These are phyloP conservation scores for Branchipolynoe longqiensis DNA, from an alignment of 2,888 invertebrate species.

Conservation along the genomic window DNA sequence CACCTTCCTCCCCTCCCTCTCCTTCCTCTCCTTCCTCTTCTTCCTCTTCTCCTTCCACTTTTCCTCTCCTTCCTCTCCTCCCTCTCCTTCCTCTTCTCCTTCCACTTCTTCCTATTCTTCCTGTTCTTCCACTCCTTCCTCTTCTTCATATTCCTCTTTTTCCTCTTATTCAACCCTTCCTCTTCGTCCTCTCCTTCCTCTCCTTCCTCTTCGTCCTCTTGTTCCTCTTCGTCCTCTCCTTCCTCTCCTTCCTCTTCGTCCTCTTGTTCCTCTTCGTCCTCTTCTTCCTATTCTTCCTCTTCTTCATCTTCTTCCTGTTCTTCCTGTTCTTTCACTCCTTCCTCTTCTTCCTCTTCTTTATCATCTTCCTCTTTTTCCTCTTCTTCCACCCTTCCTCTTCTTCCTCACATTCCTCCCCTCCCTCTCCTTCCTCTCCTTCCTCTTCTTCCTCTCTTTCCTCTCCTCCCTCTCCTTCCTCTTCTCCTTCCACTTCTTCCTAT, in stretches of 20 bases:
- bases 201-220: too few species aligned
- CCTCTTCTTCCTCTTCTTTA: too few species aligned
- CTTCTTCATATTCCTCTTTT: not conserved
- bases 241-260: too few species aligned
- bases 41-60: conserved; percentile 10
- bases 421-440: not conserved
- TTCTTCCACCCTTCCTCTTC: not conserved
- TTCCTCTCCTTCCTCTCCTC: not conserved
- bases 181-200: too few species aligned
- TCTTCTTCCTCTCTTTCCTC: not conserved
- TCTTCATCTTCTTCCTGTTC: too few species aligned
- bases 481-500: too few species aligned
- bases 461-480: not conserved
- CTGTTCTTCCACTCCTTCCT: not conserved
- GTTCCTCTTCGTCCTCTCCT: too few species aligned
- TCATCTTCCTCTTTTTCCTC: too few species aligned
- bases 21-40: not conserved
- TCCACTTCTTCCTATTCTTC: not conserved
- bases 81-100: not conserved
- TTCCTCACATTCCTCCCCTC: not conserved
- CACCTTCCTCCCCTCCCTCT: not conserved
- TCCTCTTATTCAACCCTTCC: not conserved
- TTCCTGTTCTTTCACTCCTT: too few species aligned
- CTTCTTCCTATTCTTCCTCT: too few species aligned
- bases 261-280: too few species aligned